Evolutionary conservation across 2,113 vertebrate species (phyloP).

Genomic region (Scortum barcoo): DNA sequence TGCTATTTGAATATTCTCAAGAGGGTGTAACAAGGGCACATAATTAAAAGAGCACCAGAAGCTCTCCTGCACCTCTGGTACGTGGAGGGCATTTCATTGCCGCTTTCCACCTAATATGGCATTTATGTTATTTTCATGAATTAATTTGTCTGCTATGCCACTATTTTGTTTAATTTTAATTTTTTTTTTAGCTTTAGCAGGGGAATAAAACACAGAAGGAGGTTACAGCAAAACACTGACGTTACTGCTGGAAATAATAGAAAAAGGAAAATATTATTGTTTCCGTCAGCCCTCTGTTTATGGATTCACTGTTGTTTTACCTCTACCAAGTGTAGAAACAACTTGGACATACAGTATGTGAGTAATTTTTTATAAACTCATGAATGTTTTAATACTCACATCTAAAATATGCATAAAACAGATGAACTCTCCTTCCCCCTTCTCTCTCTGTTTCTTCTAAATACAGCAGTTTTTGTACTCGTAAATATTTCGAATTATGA

Average conservation of each 20-base stretch:
- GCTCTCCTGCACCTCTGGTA: constrained; percentile 34
- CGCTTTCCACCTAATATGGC: constrained; percentile 32
- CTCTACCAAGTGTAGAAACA: background rate
- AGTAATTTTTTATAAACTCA: background rate
- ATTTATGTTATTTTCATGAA: constrained; percentile 51
- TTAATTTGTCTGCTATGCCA: constrained; percentile 25
- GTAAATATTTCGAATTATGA: constrained; percentile 1
- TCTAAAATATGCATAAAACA: background rate
- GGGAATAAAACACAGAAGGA: background rate
- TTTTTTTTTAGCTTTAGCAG: background rate
- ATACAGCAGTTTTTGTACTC: background rate
- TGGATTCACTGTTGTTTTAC: background rate
- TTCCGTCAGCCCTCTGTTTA: constrained; percentile 3
- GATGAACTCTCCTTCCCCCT: background rate
- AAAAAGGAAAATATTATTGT: background rate
- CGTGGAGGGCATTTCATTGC: constrained; percentile 18
- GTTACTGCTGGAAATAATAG: background rate
- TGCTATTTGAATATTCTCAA: constrained; percentile 39
- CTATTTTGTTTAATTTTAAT: too few species aligned
- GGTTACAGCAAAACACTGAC: background rate
- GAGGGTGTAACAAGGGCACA: constrained; percentile 43
- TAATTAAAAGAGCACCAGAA: constrained; percentile 56
- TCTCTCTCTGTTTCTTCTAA: background rate
- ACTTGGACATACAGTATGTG: background rate
- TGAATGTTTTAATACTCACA: background rate